Percentiles rank a stretch among this genome's conserved stretches.
Evolutionary conservation across 2,113 vertebrate species (phyloP).

Genomic region (Hyperoodon ampullatus): DNA sequence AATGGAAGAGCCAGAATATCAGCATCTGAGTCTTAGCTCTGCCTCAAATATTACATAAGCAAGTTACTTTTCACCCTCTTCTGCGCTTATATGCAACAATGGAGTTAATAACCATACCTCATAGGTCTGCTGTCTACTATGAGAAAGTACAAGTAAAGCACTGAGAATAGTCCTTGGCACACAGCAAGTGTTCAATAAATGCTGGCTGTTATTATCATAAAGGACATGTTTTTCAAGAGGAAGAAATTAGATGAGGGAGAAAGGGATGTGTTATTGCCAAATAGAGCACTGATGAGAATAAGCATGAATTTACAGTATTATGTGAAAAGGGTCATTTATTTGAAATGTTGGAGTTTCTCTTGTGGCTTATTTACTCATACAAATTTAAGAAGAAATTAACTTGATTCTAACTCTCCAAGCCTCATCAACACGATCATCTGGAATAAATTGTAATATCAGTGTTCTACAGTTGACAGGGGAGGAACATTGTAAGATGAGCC

Average conservation of each 20-base stretch:
- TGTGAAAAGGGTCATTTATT: neutral
- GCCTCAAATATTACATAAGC: neutral
- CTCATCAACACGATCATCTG: neutral
- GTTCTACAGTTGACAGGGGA: neutral
- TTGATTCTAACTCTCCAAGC: neutral
- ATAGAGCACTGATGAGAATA: neutral
- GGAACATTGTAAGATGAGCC: slow-evolving; percentile 17
- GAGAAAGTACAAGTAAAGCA: neutral
- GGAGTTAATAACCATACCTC: neutral
- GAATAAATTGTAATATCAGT: slow-evolving; percentile 24
- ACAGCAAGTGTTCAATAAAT: neutral
- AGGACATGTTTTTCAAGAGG: neutral
- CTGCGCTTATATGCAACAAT: neutral
- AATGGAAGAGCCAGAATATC: neutral
- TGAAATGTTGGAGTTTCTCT: neutral
- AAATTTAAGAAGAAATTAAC: neutral
- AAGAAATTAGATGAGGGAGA: neutral
- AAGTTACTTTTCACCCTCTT: neutral
- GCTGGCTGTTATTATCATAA: neutral
- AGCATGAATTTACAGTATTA: neutral
- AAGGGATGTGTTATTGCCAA: neutral
- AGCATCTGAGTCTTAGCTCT: fast-evolving
- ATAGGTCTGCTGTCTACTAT: neutral
- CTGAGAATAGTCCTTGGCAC: neutral
- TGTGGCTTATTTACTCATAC: neutral